These are phyloP conservation scores for Synergus japonicus DNA, from an alignment of 2,888 invertebrate genomes.

Conservation along the genomic window DNA sequence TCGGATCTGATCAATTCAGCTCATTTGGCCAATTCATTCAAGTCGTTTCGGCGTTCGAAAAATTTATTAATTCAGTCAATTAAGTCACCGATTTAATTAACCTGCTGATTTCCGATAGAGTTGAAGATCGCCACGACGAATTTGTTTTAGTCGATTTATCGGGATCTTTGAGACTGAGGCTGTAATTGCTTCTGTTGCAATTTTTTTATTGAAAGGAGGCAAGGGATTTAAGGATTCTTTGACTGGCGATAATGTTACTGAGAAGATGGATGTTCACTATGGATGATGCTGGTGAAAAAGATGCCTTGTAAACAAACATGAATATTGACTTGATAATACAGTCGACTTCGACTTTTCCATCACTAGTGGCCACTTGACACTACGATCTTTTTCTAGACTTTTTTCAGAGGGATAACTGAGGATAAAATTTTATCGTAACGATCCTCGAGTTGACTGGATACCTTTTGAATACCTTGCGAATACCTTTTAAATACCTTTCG, in stretches of 20 bases:
- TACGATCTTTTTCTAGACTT: neutral
- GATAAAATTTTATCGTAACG: neutral
- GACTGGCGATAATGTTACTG: neutral
- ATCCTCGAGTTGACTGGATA: neutral
- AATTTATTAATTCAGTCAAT: neutral
- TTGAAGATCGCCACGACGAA: conserved; percentile 4
- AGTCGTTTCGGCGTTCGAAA: conserved; percentile 13
- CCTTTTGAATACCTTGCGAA: too few species aligned
- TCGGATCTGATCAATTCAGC: conserved; percentile 37
- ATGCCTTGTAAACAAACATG: neutral
- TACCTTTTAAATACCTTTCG: neutral
- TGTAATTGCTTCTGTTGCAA: neutral
- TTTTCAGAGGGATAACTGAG: neutral
- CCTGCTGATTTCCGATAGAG: conserved; percentile 9
- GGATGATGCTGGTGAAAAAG: neutral
- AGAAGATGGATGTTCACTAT: neutral
- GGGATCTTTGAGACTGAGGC: neutral
- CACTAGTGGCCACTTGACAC: neutral
- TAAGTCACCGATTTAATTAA: conserved; percentile 28
- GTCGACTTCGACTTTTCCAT: too few species aligned
- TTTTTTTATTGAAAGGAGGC: neutral
- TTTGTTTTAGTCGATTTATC: conserved; percentile 17
- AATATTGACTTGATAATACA: too few species aligned
- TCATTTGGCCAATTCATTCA: conserved; percentile 23
- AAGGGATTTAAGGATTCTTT: neutral